Base-by-base conservation (phyloP, 2,797 vertebrate species). In the Ptychobarbus kaznakovi region DNA sequence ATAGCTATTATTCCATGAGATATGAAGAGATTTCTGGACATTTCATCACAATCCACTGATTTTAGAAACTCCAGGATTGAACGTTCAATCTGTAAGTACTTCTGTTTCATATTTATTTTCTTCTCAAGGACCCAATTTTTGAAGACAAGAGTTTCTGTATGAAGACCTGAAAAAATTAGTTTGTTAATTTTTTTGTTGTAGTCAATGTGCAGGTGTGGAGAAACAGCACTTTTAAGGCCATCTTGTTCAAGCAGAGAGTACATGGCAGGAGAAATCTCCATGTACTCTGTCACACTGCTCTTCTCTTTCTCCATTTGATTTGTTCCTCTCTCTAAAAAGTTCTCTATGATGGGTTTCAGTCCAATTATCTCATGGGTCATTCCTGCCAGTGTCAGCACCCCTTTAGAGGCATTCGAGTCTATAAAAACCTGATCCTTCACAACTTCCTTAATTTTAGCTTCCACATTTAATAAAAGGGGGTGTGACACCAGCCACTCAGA, bases 41-140 rank as follows among this genome's bases (percentile, higher is more conserved):
- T 75, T 49, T 92, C 91, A 85, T 90, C 90, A 13, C 86, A 85
- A 75, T 96, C 89, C 3, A 93, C 89, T 8, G 2, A 38, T 46
- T 35, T 90, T 11, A 99, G 91, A 84, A 97, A 98, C 1, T 88
- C 81, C 7, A 95, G 78, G 69, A 97, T 22, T 58, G 90, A 68
- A 3, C 28, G 25, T 9, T 93, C 28, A 3, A 95, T 0, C 2
- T 84, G 35, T 22, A 97, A 13, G 0, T 4, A 25, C 51, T 92
- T 94, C 49, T 75, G 75, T 28, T 78, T 90, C 90, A 97, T 91
- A 0, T 4, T 10, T 7, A 90, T 0, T 0, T 89, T 77, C 32
- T 6, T 93, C 81, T 96, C 94, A 42, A 94, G 87, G 83, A 98
- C 90, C 86, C 95, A 94, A 9, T 90, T 73, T 89, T 97, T 96